Percentiles rank a stretch among this genome's conserved stretches.
Conservation (phyloP, 2,888 invertebrate genomes). For the Sturmia bella region DNA sequence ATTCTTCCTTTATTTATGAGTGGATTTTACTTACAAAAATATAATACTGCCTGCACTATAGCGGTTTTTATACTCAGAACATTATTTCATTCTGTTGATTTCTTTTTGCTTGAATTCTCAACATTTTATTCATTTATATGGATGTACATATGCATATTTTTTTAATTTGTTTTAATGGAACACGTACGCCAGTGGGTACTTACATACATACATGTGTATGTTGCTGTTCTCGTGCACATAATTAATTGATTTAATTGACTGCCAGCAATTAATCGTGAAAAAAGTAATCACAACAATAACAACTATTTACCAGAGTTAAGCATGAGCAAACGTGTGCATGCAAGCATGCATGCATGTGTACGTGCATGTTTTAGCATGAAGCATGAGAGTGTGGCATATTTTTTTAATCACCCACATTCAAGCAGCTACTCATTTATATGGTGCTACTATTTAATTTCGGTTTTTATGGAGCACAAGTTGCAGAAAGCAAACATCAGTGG, state of each 20-base stretch:
- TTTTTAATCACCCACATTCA: too few relatives aligned
- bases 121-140: too few relatives aligned
- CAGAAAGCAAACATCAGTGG: slow-evolving; percentile 22
- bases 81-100: background rate
- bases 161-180: slow-evolving; percentile 1
- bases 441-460: slow-evolving; percentile 16
- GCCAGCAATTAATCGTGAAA: slow-evolving; percentile 67
- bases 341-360: too few relatives aligned
- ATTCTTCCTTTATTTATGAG: too few relatives aligned
- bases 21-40: too few relatives aligned
- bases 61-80: slow-evolving; percentile 20
- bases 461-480: background rate
- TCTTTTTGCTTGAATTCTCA: background rate
- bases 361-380: slow-evolving; percentile 14
- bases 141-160: too few relatives aligned
- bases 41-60: background rate
- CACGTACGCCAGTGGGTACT: background rate
- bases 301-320: background rate
- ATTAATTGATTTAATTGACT: slow-evolving; percentile 70
- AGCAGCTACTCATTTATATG: background rate
- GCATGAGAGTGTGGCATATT: too few relatives aligned
- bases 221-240: slow-evolving; percentile 56
- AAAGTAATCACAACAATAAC: slow-evolving; percentile 49
- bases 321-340: too few relatives aligned
- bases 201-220: too few relatives aligned